A percentile compares a stretch with the other conserved stretches of the same genome.
Evolutionary conservation across 2,113 vertebrate genomes (phyloP).

Genomic region (Hemicordylus capensis): DNA sequence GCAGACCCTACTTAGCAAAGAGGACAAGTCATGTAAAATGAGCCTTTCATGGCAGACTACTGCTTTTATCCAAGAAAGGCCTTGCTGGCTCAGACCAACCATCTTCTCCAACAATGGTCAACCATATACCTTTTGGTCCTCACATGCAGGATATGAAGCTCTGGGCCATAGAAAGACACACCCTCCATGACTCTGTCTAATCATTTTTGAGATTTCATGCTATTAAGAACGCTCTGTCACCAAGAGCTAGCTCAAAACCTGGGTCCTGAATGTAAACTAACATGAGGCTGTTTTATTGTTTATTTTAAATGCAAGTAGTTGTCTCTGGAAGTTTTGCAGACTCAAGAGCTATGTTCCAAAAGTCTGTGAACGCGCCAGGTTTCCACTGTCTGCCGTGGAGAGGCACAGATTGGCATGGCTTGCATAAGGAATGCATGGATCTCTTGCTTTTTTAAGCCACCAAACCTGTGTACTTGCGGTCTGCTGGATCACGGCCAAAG

Average conservation of each 20-base stretch:
- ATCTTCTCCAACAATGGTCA: background rate
- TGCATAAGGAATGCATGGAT: background rate
- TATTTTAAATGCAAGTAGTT: background rate
- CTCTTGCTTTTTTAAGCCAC: background rate
- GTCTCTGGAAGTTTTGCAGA: background rate
- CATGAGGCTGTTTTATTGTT: background rate
- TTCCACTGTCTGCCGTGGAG: background rate
- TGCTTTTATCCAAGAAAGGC: background rate
- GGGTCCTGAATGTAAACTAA: background rate
- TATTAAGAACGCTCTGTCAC: background rate
- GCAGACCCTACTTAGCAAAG: too few relatives aligned
- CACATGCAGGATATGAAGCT: background rate
- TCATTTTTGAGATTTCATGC: background rate
- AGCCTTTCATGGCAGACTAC: background rate
- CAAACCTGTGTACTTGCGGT: constrained; percentile 16
- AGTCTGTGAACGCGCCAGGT: too few relatives aligned
- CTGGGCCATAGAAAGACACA: background rate
- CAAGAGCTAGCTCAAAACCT: background rate
- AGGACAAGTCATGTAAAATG: background rate
- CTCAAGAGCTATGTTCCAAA: background rate
- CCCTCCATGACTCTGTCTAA: too few relatives aligned
- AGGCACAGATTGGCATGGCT: background rate
- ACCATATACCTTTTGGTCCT: background rate
- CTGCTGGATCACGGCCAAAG: constrained; percentile 11
- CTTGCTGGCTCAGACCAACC: background rate